Evolutionary conservation across 1,140 invertebrate species (phyloP).

Genomic region (Vanessa atalanta): DNA sequence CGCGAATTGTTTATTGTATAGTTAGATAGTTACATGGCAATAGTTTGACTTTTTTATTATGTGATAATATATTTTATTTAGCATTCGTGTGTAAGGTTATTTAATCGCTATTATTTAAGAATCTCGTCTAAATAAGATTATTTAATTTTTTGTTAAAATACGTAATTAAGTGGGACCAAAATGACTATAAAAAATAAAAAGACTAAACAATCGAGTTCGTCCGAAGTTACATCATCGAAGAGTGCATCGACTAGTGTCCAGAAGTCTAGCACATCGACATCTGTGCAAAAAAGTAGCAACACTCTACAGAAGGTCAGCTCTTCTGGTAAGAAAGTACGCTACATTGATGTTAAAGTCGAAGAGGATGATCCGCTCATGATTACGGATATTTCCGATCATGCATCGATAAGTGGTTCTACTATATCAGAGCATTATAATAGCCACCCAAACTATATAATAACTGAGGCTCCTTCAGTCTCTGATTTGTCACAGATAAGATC

Average conservation of each 20-base stretch:
- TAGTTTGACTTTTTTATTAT: conserved; percentile 64
- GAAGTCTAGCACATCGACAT: conserved; percentile 68
- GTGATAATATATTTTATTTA: conserved; percentile 58
- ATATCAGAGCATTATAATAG: conserved; percentile 78
- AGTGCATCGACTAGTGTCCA: conserved; percentile 75
- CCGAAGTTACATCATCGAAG: conserved; percentile 67
- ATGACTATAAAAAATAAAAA: conserved; percentile 81
- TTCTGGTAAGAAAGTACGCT: conserved; percentile 77
- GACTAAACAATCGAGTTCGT: conserved; percentile 73
- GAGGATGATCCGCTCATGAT: conserved; percentile 80
- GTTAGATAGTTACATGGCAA: conserved; percentile 63
- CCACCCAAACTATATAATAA: conserved; percentile 79
- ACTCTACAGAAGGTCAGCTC: conserved; percentile 76
- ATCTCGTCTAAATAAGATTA: conserved; percentile 59
- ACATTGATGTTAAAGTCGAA: conserved; percentile 80
- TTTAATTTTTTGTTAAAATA: conserved; percentile 45
- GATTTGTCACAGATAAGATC: conserved; percentile 69
- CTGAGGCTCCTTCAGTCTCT: conserved; percentile 77
- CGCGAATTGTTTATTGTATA: conserved; percentile 61
- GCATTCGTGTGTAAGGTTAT: conserved; percentile 53
- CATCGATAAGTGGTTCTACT: conserved; percentile 75
- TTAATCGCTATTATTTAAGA: conserved; percentile 68
- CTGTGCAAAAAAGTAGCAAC: conserved; percentile 67
- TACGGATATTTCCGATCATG: conserved; percentile 76
- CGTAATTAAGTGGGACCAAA: conserved; percentile 61